Conservation (phyloP, 2,888 invertebrate species). For the Galerucella calmariensis region DNA sequence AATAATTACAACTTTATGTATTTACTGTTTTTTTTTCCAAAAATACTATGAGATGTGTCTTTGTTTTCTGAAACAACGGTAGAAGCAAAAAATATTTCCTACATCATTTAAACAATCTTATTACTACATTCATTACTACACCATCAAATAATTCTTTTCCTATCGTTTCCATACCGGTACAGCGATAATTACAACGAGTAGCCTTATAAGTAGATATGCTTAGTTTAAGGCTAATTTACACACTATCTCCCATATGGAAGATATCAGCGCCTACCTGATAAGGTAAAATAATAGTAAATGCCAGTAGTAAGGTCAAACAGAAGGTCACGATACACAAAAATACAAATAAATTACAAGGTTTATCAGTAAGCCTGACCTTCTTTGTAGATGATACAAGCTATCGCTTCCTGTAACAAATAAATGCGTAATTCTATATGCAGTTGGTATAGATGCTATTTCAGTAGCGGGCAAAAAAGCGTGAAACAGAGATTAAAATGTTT, state of each 20-base stretch:
- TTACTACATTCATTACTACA: slow-evolving; percentile 1
- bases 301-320: slow-evolving; percentile 26
- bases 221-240: slow-evolving; percentile 18
- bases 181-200: slow-evolving; percentile 5
- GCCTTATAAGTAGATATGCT: slow-evolving; percentile 6
- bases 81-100: neutral
- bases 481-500: neutral
- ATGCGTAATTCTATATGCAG: slow-evolving; percentile 40
- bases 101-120: slow-evolving; percentile 2
- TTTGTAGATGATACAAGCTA: slow-evolving; percentile 43
- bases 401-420: slow-evolving; percentile 44
- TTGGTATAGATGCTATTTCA: neutral
- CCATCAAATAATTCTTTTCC: slow-evolving; percentile 12
- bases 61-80: neutral
- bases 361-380: slow-evolving; percentile 44
- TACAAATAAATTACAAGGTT: slow-evolving; percentile 42
- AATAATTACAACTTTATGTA: no score
- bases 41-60: neutral
- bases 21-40: no score
- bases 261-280: slow-evolving; percentile 33
- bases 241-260: slow-evolving; percentile 23
- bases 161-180: neutral
- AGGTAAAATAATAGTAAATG: slow-evolving; percentile 33
- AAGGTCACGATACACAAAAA: slow-evolving; percentile 37
- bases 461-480: neutral